These are phyloP conservation scores for Sinocyclocheilus anophthalmus DNA, from an alignment of 2,113 vertebrate species.

Conservation along the genomic window DNA sequence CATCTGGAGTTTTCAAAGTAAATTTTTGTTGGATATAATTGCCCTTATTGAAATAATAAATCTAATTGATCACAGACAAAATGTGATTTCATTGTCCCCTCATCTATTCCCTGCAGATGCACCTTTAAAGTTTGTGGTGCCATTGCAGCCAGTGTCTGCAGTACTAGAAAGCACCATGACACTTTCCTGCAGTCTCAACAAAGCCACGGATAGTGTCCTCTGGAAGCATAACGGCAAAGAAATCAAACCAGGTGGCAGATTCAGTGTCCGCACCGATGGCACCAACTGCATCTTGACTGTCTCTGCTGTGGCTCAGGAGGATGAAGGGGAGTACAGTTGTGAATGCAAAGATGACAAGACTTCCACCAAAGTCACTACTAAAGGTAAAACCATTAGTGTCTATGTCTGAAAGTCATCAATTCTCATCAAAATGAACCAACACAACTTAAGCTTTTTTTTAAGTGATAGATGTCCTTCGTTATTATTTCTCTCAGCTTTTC, in stretches of 20 bases:
- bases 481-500: too few relatives aligned
- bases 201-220: constrained; percentile 76
- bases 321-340: constrained; percentile 89
- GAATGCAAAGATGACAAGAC: constrained; percentile 87
- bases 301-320: constrained; percentile 78
- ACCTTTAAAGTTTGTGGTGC: constrained; percentile 80
- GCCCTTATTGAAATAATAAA: not conserved
- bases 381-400: constrained; percentile 68
- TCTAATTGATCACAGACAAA: not conserved
- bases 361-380: constrained; percentile 74
- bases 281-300: constrained; percentile 77
- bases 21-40: not conserved
- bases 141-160: constrained; percentile 75
- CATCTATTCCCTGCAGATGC: constrained; percentile 74
- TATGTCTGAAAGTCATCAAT: not conserved
- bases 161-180: constrained; percentile 78
- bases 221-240: constrained; percentile 80
- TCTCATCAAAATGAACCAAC: not conserved
- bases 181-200: constrained; percentile 85
- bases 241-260: constrained; percentile 79
- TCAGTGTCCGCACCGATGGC: constrained; percentile 76
- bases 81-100: not conserved
- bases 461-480: too few relatives aligned
- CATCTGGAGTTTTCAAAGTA: not conserved
- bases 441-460: not conserved